Percentiles rank a stretch among this genome's conserved stretches.
These are phyloP conservation scores for Heliothis subflexa DNA, from an alignment of 1,140 invertebrate species.

Conservation along the genomic window DNA sequence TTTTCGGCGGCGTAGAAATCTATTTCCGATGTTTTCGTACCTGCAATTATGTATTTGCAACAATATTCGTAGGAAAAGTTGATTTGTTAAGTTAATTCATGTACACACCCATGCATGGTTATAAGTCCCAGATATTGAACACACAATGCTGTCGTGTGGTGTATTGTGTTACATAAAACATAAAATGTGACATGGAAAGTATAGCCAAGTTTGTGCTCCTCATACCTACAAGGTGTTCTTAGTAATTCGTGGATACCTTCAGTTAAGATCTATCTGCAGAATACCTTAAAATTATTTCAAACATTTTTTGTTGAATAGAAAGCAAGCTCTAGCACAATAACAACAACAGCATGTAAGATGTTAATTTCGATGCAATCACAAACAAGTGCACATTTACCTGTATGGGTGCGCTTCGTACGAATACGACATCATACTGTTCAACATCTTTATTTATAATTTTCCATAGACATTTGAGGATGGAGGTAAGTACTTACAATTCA, in stretches of 20 bases:
- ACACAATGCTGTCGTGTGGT: not conserved
- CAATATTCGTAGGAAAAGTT: slow-evolving; percentile 13
- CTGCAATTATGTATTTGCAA: slow-evolving; percentile 63
- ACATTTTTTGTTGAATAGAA: no score
- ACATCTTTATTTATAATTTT: no score
- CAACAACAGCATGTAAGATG: no score
- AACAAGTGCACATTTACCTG: no score
- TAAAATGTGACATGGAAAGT: not conserved
- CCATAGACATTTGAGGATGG: no score
- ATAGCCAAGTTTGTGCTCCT: slow-evolving; percentile 13
- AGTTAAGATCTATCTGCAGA: no score
- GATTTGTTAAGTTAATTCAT: not conserved
- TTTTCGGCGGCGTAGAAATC: slow-evolving; percentile 79
- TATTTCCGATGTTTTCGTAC: slow-evolving; percentile 77
- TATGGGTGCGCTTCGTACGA: no score
- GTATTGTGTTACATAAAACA: slow-evolving; percentile 21
- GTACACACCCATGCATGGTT: slow-evolving; percentile 9
- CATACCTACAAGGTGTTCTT: not conserved
- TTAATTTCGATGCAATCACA: no score
- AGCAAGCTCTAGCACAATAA: no score
- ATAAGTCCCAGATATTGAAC: slow-evolving; percentile 2
- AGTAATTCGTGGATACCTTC: not conserved
- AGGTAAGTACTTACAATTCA: no score
- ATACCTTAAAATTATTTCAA: no score
- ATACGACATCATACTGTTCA: no score